A percentile compares a stretch with the other conserved stretches of the same genome.
Evolutionary conservation across 1,140 invertebrate species (phyloP).

Genomic region (Drosophila kanapiae): DNA sequence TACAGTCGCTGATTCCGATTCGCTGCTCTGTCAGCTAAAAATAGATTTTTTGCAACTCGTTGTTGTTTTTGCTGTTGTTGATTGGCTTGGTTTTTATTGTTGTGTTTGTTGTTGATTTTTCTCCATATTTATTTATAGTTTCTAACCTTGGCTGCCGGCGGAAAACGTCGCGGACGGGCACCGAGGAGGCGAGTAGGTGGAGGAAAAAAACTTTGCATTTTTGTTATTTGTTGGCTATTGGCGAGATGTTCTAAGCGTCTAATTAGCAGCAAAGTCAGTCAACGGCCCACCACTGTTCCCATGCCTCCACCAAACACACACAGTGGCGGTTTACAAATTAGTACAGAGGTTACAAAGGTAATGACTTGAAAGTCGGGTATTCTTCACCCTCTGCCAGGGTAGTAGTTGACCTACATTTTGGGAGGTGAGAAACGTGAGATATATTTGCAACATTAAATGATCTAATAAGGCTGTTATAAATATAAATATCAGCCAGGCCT

Average conservation of each 20-base stretch:
- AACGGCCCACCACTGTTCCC: not conserved
- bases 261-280: slow-evolving; percentile 32
- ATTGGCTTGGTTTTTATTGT: slow-evolving; percentile 7
- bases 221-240: slow-evolving; percentile 11
- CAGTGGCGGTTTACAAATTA: not conserved
- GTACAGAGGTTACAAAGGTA: not conserved
- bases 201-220: not conserved
- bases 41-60: slow-evolving; percentile 54
- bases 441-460: slow-evolving; percentile 16
- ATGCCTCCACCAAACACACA: not conserved
- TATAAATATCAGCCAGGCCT: slow-evolving; percentile 15
- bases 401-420: slow-evolving; percentile 1
- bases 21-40: slow-evolving; percentile 39
- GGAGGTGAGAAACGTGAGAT: not conserved
- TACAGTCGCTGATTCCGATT: slow-evolving; percentile 20
- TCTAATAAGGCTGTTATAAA: slow-evolving; percentile 7
- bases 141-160: slow-evolving; percentile 49
- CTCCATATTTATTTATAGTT: slow-evolving; percentile 59
- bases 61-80: slow-evolving; percentile 23
- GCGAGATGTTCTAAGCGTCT: slow-evolving; percentile 10
- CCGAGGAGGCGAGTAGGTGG: too few relatives aligned
- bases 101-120: slow-evolving; percentile 45
- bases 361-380: not conserved
- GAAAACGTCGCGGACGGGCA: slow-evolving; percentile 23
- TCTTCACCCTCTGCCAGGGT: not conserved